Conservation (phyloP, 2,888 invertebrate species). For the Perithous albicinctus region DNA sequence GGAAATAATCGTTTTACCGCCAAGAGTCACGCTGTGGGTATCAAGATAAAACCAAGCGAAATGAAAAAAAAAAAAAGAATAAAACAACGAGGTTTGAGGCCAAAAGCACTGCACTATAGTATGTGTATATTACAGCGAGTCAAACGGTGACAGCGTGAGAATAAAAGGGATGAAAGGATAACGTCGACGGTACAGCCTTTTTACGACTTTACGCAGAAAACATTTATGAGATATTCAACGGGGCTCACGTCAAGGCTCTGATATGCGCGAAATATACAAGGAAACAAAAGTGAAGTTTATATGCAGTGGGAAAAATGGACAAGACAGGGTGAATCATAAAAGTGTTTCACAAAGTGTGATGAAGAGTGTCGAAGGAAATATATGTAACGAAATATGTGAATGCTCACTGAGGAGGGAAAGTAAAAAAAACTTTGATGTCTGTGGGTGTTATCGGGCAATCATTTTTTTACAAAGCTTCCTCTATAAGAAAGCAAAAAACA, state of each 20-base stretch:
- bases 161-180: slow-evolving; percentile 1
- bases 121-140: neutral
- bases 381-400: neutral
- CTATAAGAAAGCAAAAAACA: too few species aligned
- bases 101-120: slow-evolving; percentile 15
- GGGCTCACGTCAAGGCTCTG: neutral
- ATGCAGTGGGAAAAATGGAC: neutral
- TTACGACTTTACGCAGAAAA: slow-evolving; percentile 14
- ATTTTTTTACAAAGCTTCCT: too few species aligned
- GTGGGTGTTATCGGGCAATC: neutral
- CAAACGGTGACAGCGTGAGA: slow-evolving; percentile 2
- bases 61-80: neutral
- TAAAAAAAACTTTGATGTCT: neutral
- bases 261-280: neutral
- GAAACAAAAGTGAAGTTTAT: neutral
- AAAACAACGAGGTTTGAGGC: too few species aligned
- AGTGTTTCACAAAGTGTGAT: neutral
- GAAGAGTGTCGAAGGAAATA: neutral
- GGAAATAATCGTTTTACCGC: slow-evolving; percentile 4
- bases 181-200: neutral
- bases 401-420: neutral
- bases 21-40: neutral
- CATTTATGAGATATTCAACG: slow-evolving; percentile 1
- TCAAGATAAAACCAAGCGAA: neutral
- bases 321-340: neutral